These are phyloP conservation scores for Micromesistius poutassou DNA, from an alignment of 2,797 vertebrate genomes.

Conservation along the genomic window DNA sequence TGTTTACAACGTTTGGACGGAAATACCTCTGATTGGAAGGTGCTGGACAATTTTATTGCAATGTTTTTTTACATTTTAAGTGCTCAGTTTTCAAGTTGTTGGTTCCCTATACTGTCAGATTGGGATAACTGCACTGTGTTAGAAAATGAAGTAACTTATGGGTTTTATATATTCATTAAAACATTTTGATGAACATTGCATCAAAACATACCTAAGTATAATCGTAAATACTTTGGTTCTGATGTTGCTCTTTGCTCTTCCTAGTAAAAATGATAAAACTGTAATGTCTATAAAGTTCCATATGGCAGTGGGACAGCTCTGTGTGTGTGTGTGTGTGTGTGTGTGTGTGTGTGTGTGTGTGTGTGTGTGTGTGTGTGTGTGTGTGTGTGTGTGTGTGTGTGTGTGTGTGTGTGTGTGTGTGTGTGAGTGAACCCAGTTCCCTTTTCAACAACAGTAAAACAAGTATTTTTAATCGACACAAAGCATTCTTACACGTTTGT, in stretches of 20 bases:
- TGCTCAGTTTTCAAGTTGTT: background rate
- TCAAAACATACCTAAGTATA: background rate
- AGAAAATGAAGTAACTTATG: background rate
- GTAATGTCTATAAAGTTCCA: too few species aligned
- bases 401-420: too few species aligned
- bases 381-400: too few species aligned
- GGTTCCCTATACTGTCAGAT: background rate
- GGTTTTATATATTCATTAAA: slow-evolving; percentile 4
- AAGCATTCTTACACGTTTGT: background rate
- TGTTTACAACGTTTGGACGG: background rate
- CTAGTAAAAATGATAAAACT: too few species aligned
- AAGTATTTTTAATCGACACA: background rate
- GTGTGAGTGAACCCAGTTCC: too few species aligned
- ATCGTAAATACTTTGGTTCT: background rate
- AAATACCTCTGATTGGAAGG: background rate
- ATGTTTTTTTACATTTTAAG: background rate
- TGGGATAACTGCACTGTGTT: background rate
- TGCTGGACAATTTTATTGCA: background rate
- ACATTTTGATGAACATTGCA: background rate
- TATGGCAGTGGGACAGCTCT: too few species aligned
- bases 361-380: too few species aligned
- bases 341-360: too few species aligned
- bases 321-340: too few species aligned
- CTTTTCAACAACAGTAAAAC: too few species aligned
- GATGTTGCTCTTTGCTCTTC: background rate